phyloP scores from a whole-genome alignment of 30 jellyfish, hydroid and myxozoan species.

The Turritopsis rubra region DNA sequence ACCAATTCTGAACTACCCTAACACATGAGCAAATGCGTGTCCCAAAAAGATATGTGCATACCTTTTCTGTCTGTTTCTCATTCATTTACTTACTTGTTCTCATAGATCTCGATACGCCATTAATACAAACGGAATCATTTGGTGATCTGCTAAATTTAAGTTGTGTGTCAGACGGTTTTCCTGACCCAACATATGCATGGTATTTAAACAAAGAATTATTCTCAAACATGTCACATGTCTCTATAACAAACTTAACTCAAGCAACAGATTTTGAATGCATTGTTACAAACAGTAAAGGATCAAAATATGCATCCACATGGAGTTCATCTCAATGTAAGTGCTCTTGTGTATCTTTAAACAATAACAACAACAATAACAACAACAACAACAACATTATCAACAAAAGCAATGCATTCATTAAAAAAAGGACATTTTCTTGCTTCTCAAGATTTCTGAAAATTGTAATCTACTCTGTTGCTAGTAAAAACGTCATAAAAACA shows the following conservation, averaged over 20 bases:
- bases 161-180: constrained; percentile 15
- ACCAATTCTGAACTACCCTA: too few relatives aligned
- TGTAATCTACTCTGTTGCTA: too few relatives aligned
- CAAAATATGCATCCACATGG: neutral
- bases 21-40: too few relatives aligned
- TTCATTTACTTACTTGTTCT: neutral
- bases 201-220: neutral
- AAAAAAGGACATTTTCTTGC: neutral
- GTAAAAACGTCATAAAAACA: too few relatives aligned
- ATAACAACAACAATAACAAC: neutral
- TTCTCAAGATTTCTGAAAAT: neutral
- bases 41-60: too few relatives aligned
- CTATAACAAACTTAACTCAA: neutral
- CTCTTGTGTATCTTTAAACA: neutral
- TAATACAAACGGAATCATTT: neutral
- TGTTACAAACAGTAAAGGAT: neutral
- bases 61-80: too few relatives aligned
- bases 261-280: neutral
- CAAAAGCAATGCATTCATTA: neutral
- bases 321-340: neutral
- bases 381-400: neutral
- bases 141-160: neutral
- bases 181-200: constrained; percentile 8
- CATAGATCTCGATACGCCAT: constrained; percentile 33
- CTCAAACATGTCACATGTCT: neutral